Conservation (phyloP, 2,797 vertebrate genomes). For the Halcyon badia region DNA sequence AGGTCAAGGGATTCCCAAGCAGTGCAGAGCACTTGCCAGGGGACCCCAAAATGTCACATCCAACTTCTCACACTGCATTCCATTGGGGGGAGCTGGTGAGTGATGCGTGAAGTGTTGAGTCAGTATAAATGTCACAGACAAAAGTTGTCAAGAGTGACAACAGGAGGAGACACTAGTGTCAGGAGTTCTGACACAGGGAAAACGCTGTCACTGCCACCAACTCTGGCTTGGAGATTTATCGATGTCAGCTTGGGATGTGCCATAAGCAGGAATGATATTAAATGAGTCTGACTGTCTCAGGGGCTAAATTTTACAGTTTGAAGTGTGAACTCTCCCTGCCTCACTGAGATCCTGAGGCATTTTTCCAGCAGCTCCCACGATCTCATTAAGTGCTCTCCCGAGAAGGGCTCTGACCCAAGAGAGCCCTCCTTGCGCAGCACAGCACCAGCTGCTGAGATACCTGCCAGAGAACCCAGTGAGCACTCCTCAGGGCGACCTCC, state of each 20-base stretch:
- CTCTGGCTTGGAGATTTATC: slow-evolving; percentile 61
- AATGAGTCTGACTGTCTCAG: slow-evolving; percentile 35
- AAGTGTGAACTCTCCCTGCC: not conserved
- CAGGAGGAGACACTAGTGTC: slow-evolving; percentile 34
- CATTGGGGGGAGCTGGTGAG: rapidly evolving
- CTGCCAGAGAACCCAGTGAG: rapidly evolving
- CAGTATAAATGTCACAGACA: slow-evolving; percentile 43
- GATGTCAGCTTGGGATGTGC: slow-evolving; percentile 66
- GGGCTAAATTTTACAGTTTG: slow-evolving; percentile 21
- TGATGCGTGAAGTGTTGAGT: slow-evolving; percentile 39
- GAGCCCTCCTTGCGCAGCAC: not conserved
- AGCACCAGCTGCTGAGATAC: not conserved
- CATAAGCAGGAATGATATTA: slow-evolving; percentile 60
- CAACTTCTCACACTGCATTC: slow-evolving; percentile 35
- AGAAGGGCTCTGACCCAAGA: not conserved
- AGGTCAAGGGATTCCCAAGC: slow-evolving; percentile 3
- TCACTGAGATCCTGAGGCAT: slow-evolving; percentile 12
- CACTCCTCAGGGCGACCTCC: not conserved
- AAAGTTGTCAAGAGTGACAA: slow-evolving; percentile 42
- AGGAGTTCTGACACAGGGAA: slow-evolving; percentile 52
- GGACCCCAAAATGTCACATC: slow-evolving; percentile 40
- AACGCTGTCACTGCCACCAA: slow-evolving; percentile 57
- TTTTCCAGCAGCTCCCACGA: not conserved
- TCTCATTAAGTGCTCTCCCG: not conserved
- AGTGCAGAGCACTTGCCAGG: not conserved